Percentiles rank a stretch among this genome's conserved stretches.
Conservation (phyloP, 2,888 invertebrate genomes). For the Aspidiotus destructor region DNA sequence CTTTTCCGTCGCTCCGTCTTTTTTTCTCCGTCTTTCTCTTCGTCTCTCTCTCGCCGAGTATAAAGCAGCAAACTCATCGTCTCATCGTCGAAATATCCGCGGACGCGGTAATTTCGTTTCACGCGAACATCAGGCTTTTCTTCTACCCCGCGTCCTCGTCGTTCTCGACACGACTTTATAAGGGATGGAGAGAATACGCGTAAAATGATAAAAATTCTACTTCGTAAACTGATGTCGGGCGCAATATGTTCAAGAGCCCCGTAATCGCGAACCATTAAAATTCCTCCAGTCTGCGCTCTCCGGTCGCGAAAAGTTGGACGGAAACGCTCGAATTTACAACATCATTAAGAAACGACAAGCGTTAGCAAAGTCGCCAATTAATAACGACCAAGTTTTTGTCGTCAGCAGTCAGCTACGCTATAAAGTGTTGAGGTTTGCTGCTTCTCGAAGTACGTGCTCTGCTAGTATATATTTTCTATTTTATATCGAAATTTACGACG, state of each 20-base stretch:
- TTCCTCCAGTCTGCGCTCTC: background rate
- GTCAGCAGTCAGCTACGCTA: too few species aligned
- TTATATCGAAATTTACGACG: too few species aligned
- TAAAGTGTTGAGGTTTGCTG: too few species aligned
- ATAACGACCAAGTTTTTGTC: constrained; percentile 1
- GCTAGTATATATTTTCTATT: too few species aligned
- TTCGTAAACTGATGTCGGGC: background rate
- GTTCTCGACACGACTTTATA: background rate
- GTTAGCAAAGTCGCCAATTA: background rate
- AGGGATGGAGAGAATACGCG: background rate
- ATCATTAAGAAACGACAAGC: constrained; percentile 11
- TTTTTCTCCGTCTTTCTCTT: too few species aligned
- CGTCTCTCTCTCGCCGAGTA: too few species aligned
- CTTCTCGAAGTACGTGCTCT: too few species aligned
- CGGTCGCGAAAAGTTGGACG: constrained; percentile 5
- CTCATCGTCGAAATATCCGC: background rate
- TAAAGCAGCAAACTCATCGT: too few species aligned
- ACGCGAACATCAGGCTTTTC: background rate
- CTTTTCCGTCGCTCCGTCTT: background rate
- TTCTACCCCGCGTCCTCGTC: background rate
- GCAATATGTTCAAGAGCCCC: background rate
- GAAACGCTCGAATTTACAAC: constrained; percentile 7
- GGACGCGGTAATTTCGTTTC: constrained; percentile 2
- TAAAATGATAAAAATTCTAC: constrained; percentile 1
- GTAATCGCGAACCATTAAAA: background rate